Evolutionary conservation across 2,113 vertebrate species (phyloP), one percentile per base, ranked within the genome.

Genomic region (Solea senegalensis): DNA sequence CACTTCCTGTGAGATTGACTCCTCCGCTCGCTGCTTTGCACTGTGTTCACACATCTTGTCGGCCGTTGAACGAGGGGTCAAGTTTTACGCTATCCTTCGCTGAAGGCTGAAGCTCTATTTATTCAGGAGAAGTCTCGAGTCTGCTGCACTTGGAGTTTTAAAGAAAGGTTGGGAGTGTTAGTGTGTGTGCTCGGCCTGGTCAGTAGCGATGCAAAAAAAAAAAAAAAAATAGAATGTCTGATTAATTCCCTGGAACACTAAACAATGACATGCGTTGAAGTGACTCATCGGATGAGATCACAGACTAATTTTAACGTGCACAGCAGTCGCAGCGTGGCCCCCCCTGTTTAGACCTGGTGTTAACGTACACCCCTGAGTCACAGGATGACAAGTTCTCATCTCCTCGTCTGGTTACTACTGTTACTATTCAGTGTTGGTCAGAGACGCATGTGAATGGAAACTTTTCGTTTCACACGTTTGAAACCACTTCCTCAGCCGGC

Each of bases 21-120:
- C 54, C 9, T 10, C 15, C 6, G 28, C 58, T 46, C 12, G 34
- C 72, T 62, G 72, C 39, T 63, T 72, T 66, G 61, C 69, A 48
- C 45, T 48, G 11, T 10, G 11, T 48, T 54, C 41, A 39, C 46
- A 21, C 4, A 26, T 63, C 13, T 56, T 9, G 9, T 44, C 40
- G 41, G 2, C 16, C 57, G 3, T 27, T 46, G 1, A 26, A 48
- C 12, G 63, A 16, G 10, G 44, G 65, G 9, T 10, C 43, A 45
- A 9, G 39, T 63, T 44, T 45, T 16, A 34, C 50, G 48, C 65
- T 40, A 14, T 63, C 52, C 21, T 21, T 21, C 62, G 69, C 64
- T 16, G n/a, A 11, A 55, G n/a, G 43, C 49, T 57, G 16, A 65
- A 64, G 21, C 48, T 46, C 11, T 71, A 4, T 53, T 53, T 46